Base-by-base conservation (phyloP, 2,113 vertebrate genomes). In the Salminus brasiliensis region DNA sequence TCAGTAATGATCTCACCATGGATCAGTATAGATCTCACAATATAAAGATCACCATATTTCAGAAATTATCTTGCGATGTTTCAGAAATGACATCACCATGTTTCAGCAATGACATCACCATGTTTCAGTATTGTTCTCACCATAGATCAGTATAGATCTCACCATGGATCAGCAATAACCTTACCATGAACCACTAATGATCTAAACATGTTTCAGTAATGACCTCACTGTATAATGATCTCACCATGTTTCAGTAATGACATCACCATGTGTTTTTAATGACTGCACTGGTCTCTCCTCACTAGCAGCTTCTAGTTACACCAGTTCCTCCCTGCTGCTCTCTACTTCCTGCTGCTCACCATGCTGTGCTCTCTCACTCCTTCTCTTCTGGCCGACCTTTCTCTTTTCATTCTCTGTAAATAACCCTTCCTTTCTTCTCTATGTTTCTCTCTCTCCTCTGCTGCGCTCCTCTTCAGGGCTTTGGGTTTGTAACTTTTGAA, bases 401-500 rank as follows among this genome's bases (percentile, higher is more conserved):
- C 18, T 62, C 63, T 43, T 30, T 12, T 55, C 69, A 32, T 25
- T 72, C 57, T 63, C 23, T 71, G 12, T 47, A 4, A 43, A 2
- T 60, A 62, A 62, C 72, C 60, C 62, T 41, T 32, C 16, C 12
- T 67, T 11, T 23, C 29, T 41, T 25, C 66, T 25, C 43, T 77
- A 25, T 81, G 27, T 52, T 57, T 68, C 74, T 29, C 39, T 57
- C 62, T 79, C 73, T 81, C 79, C 71, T 68, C 81, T 85, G 83
- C 83, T 81, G 62, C 78, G 80, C 83, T 85, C n/a, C 68, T 88
- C 85, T 72, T 85, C 89, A 94, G 93, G 93, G 93, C 87, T 94
- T 94, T 79, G 92, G 92, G 79, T 98, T 99, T 95, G 97, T 99
- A 95, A 99, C 97, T 94, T 99, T 99, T 93, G 97, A 99, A 95